These are phyloP conservation scores for Gila robusta DNA, from an alignment of 2,797 vertebrate species.

Conservation along the genomic window DNA sequence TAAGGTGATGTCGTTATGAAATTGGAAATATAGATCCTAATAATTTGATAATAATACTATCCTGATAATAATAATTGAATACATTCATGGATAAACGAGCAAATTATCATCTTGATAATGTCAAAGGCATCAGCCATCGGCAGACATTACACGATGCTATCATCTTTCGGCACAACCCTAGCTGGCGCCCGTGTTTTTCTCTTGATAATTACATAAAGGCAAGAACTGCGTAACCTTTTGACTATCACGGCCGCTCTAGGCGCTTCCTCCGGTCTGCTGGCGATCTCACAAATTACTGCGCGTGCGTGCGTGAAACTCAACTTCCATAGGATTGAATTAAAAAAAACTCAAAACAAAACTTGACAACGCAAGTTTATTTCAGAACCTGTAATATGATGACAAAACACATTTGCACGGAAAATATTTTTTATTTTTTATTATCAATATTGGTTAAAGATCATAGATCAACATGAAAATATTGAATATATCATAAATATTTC, in stretches of 20 bases:
- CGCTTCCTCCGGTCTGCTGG: too few relatives aligned
- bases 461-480: not conserved
- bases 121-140: too few relatives aligned
- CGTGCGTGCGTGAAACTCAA: too few relatives aligned
- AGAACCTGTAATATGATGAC: not conserved
- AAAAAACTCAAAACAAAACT: not conserved
- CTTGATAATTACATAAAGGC: too few relatives aligned
- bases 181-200: too few relatives aligned
- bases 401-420: not conserved
- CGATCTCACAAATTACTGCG: too few relatives aligned
- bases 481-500: not conserved
- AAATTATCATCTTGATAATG: too few relatives aligned
- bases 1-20: not conserved
- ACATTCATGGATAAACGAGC: not conserved
- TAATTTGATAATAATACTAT: not conserved
- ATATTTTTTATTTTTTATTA: not conserved
- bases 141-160: too few relatives aligned
- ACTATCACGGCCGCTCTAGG: too few relatives aligned
- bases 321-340: too few relatives aligned
- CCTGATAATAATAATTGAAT: not conserved
- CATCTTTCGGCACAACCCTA: too few relatives aligned
- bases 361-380: not conserved
- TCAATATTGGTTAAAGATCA: not conserved
- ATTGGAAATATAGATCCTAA: not conserved
- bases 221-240: too few relatives aligned